A percentile compares a stretch with the other conserved stretches of the same genome.
phyloP scores from a whole-genome alignment of 2,797 vertebrate genomes.

The Xenopus petersii region DNA sequence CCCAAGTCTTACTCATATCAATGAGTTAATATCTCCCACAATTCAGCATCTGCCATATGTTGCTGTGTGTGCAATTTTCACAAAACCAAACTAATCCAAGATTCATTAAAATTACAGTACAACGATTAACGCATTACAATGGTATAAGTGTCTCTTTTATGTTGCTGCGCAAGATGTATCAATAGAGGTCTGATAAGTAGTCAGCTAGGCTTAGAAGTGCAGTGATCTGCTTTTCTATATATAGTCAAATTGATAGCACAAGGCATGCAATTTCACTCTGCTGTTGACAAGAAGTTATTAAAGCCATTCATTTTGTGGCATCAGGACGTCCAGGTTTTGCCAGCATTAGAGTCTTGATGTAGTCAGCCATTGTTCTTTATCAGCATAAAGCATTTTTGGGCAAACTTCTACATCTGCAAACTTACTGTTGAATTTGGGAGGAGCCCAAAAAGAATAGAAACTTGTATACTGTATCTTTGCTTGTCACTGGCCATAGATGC shows the following conservation, averaged over 20 bases:
- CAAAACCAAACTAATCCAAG: slow-evolving; percentile 23
- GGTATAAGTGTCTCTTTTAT: slow-evolving; percentile 27
- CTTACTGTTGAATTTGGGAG: too few species aligned
- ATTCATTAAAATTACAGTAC: slow-evolving; percentile 42
- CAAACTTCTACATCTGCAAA: too few species aligned
- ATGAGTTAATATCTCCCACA: slow-evolving; percentile 13
- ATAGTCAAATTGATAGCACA: background rate
- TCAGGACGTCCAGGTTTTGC: background rate
- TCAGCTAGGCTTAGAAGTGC: slow-evolving; percentile 7
- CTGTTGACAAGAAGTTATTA: background rate
- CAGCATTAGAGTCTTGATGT: background rate
- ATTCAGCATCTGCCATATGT: slow-evolving; percentile 21
- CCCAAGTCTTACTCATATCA: slow-evolving; percentile 6
- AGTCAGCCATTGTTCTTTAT: background rate
- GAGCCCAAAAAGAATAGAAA: too few species aligned
- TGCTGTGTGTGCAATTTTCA: slow-evolving; percentile 13
- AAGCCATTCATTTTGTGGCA: background rate
- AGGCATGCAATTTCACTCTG: background rate
- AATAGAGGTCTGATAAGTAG: slow-evolving; percentile 14
- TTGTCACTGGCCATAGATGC: too few species aligned
- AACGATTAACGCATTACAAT: slow-evolving; percentile 23
- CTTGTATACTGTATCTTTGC: too few species aligned
- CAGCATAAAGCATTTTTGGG: too few species aligned
- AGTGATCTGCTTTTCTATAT: slow-evolving; percentile 15
- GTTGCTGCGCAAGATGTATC: slow-evolving; percentile 14